Evolutionary conservation across 2,113 vertebrate genomes (phyloP).

Genomic region (Hydrolagus affinis): DNA sequence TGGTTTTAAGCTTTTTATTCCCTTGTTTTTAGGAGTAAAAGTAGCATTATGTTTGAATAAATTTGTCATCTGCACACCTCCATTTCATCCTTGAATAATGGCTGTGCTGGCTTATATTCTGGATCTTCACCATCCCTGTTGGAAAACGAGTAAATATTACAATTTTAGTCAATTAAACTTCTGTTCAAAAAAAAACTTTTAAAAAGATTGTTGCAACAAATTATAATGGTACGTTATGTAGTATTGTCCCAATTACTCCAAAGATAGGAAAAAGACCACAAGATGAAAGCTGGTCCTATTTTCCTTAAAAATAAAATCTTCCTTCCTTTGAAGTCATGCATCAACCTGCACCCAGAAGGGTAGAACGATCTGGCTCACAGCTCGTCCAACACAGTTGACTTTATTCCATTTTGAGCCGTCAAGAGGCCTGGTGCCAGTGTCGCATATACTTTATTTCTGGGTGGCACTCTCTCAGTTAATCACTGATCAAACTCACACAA

Average conservation of each 20-base stretch:
- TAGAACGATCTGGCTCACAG: neutral
- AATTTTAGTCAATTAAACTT: neutral
- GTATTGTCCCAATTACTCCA: no score
- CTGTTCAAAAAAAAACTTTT: neutral
- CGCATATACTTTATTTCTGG: neutral
- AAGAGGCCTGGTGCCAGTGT: neutral
- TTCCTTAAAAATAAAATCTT: neutral
- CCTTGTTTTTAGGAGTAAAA: neutral
- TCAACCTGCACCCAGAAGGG: neutral
- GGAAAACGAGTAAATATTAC: slow-evolving; percentile 20
- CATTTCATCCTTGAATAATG: slow-evolving; percentile 91
- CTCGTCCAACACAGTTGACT: neutral
- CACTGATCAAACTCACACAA: neutral
- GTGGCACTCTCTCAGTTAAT: neutral
- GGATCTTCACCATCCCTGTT: slow-evolving; percentile 92
- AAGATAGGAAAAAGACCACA: no score
- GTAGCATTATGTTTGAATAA: neutral
- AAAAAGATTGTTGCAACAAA: no score
- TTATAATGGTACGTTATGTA: no score
- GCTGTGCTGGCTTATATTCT: slow-evolving; percentile 92
- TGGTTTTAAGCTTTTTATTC: no score
- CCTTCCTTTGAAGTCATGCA: neutral
- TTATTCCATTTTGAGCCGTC: neutral
- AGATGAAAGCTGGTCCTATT: no score
- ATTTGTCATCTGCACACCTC: slow-evolving; percentile 58